Conservation (phyloP, 1,140 invertebrate genomes). For the Musca vetustissima region DNA sequence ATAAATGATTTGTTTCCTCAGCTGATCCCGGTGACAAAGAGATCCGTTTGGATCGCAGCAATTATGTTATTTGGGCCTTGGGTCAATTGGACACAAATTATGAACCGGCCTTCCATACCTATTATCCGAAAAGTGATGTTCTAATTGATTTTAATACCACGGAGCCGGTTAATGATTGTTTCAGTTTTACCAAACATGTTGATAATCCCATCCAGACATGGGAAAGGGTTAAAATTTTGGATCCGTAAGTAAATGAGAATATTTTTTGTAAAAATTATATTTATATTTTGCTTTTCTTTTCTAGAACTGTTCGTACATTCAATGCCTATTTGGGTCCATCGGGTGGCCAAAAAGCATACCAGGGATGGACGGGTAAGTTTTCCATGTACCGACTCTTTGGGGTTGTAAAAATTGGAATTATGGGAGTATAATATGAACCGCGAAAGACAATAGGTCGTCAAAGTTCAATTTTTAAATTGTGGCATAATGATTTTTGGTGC, state of each 20-base stretch:
- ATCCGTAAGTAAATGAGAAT: constrained; percentile 57
- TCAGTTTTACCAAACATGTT: constrained; percentile 65
- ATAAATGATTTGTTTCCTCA: constrained; percentile 38
- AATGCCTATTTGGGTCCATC: constrained; percentile 78
- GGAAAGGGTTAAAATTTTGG: constrained; percentile 76
- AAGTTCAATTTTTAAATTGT: no score
- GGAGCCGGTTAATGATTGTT: constrained; percentile 68
- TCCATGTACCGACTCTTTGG: no score
- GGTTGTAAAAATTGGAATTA: no score
- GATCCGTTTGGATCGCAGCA: constrained; percentile 65
- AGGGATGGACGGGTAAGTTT: constrained; percentile 68
- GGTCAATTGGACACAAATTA: constrained; percentile 76
- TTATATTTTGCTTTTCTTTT: constrained; percentile 1
- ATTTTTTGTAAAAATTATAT: not conserved
- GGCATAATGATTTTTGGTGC: no score
- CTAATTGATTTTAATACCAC: constrained; percentile 68
- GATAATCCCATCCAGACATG: constrained; percentile 63
- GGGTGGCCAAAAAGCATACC: constrained; percentile 74
- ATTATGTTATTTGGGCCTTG: constrained; percentile 82
- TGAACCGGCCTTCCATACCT: constrained; percentile 81
- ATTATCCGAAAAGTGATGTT: constrained; percentile 73
- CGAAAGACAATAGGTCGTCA: no score
- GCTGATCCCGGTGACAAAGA: constrained; percentile 79
- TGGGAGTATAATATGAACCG: no score
- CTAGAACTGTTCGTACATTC: constrained; percentile 69